phyloP scores from a whole-genome alignment of 2,797 vertebrate species.

The Hyperoplus immaculatus region DNA sequence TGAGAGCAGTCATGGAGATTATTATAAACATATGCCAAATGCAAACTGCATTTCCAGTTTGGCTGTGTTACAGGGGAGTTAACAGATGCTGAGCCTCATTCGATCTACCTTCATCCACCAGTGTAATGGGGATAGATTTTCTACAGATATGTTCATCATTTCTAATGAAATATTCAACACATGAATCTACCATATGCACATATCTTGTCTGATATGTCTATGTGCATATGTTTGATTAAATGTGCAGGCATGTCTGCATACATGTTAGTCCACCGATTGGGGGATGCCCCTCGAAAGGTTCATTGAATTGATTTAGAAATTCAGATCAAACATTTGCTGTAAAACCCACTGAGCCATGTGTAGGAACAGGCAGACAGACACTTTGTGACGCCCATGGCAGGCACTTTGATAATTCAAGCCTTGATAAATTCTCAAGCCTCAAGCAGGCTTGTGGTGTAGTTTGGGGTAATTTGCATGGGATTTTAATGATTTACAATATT shows the following conservation, averaged over 20 bases:
- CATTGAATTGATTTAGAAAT: conserved; percentile 63
- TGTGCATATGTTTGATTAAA: not conserved
- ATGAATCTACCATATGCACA: not conserved
- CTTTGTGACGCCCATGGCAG: conserved; percentile 58
- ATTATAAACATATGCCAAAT: not conserved
- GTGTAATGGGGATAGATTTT: not conserved
- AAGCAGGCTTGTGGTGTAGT: conserved; percentile 47
- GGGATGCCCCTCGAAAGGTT: conserved; percentile 66
- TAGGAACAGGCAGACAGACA: conserved; percentile 63
- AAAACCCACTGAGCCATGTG: conserved; percentile 61
- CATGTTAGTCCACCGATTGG: not conserved
- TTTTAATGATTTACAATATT: conserved; percentile 61
- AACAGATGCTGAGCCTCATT: not conserved
- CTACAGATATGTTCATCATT: not conserved
- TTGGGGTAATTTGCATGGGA: conserved; percentile 37
- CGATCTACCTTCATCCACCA: conserved; percentile 4
- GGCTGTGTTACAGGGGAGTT: not conserved
- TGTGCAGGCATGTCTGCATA: not conserved
- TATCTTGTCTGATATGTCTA: not conserved
- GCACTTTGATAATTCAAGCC: conserved; percentile 64
- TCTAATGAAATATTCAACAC: conserved; percentile 28
- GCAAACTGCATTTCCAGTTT: not conserved
- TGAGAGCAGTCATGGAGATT: not conserved
- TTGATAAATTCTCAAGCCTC: conserved; percentile 61
- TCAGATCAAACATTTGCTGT: conserved; percentile 66